Evolutionary conservation across 2,888 invertebrate species (phyloP).

Genomic region (Charanyca ferruginea): DNA sequence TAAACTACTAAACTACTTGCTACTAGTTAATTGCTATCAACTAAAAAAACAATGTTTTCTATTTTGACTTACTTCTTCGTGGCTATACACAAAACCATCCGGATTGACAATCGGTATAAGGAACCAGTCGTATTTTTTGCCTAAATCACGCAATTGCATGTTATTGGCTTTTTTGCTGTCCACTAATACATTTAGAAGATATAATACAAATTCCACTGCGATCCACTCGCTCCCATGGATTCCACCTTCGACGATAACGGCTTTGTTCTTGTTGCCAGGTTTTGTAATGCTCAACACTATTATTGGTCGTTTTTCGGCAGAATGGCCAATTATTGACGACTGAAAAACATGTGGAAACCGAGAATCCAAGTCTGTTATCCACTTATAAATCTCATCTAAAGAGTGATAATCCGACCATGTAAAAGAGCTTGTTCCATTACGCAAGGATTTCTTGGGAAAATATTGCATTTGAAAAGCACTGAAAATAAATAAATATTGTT

Average conservation of each 20-base stretch:
- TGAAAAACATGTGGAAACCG: constrained; percentile 82
- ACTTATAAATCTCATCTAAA: constrained; percentile 91
- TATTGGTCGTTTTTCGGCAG: constrained; percentile 85
- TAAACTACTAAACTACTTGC: too few relatives aligned
- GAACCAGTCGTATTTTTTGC: constrained; percentile 92
- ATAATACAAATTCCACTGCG: constrained; percentile 91
- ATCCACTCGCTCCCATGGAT: constrained; percentile 95
- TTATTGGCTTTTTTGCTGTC: constrained; percentile 74
- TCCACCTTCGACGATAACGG: constrained; percentile 91
- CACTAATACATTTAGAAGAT: constrained; percentile 90
- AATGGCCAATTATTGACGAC: constrained; percentile 78
- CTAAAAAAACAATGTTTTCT: too few relatives aligned
- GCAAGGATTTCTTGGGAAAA: constrained; percentile 64
- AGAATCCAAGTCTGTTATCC: constrained; percentile 87
- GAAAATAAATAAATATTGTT: constrained; percentile 43
- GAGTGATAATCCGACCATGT: constrained; percentile 91
- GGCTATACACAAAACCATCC: constrained; percentile 83
- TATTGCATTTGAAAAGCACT: constrained; percentile 79
- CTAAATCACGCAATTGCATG: constrained; percentile 76
- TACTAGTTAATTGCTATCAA: too few relatives aligned
- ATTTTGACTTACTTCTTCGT: constrained; percentile 57
- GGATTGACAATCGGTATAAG: constrained; percentile 94
- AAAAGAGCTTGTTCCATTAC: constrained; percentile 66
- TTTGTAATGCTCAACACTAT: constrained; percentile 71
- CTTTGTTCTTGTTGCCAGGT: constrained; percentile 72